A percentile compares a stretch with the other conserved stretches of the same genome.
phyloP scores from a whole-genome alignment of 2,113 vertebrate genomes.

The Vidua macroura region DNA sequence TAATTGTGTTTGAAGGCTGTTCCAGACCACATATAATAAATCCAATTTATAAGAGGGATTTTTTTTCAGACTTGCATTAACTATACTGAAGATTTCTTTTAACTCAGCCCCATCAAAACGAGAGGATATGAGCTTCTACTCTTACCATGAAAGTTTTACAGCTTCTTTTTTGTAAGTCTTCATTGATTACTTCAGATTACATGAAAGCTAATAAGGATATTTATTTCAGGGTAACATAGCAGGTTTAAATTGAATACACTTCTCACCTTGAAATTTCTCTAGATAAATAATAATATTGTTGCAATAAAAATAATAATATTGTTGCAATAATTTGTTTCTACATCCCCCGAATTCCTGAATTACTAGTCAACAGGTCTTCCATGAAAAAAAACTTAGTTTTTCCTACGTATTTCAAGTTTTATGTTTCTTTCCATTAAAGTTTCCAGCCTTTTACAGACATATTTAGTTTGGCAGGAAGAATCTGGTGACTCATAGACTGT shows the following conservation, averaged over 20 bases:
- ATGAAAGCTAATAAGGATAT: background rate
- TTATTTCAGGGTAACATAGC: background rate
- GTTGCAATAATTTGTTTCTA: conserved; percentile 31
- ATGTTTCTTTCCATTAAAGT: conserved; percentile 82
- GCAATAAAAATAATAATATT: background rate
- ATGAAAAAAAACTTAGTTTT: conserved; percentile 73
- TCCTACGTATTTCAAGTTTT: conserved; percentile 77
- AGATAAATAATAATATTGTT: background rate
- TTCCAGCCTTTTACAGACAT: conserved; percentile 80
- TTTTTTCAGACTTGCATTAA: background rate
- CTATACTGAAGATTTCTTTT: background rate
- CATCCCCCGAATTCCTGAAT: conserved; percentile 67
- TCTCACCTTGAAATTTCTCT: background rate
- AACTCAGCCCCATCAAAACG: background rate
- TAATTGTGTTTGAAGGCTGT: background rate
- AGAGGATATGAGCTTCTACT: background rate
- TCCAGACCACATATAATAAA: background rate
- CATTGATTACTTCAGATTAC: background rate
- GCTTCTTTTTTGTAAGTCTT: background rate
- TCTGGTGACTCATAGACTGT: conserved; percentile 79
- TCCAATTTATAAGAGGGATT: background rate
- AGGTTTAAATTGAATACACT: background rate
- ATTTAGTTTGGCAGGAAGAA: conserved; percentile 83
- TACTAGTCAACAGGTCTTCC: conserved; percentile 75
- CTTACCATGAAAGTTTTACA: background rate